Percentiles rank a stretch among this genome's conserved stretches.
Conservation (phyloP, 1,140 invertebrate genomes). For the Neodiprion lecontei region DNA sequence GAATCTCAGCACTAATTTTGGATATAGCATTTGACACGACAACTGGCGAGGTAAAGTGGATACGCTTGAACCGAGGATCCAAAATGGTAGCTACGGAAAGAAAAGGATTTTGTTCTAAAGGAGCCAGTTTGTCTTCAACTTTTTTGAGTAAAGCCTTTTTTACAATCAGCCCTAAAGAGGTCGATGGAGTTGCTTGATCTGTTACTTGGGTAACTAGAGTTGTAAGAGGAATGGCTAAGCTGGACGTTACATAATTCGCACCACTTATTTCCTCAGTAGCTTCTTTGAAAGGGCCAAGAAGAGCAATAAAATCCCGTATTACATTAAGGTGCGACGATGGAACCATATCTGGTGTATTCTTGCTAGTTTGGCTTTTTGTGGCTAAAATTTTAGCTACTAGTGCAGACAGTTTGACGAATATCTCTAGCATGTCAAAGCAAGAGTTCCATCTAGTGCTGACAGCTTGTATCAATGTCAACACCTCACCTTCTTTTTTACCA, state of each 20-base stretch:
- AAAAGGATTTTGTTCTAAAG: conserved; percentile 36
- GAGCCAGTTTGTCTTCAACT: conserved; percentile 42
- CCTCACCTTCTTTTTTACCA: conserved; percentile 28
- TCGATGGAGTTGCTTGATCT: conserved; percentile 31
- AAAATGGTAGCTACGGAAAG: conserved; percentile 45
- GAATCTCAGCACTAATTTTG: conserved; percentile 30
- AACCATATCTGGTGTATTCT: conserved; percentile 46
- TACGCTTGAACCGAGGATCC: conserved; percentile 50
- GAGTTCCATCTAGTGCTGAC: conserved; percentile 50
- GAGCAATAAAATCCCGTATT: conserved; percentile 37
- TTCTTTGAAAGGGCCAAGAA: conserved; percentile 48
- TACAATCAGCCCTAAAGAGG: conserved; percentile 31
- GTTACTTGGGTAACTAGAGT: conserved; percentile 47
- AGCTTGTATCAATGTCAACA: conserved; percentile 38
- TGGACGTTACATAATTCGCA: conserved; percentile 54
- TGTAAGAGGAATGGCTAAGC: conserved; percentile 53
- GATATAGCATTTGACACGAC: conserved; percentile 35
- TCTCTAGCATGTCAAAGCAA: conserved; percentile 41
- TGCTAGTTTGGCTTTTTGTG: conserved; percentile 44
- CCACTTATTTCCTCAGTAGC: conserved; percentile 54
- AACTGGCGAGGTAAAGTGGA: conserved; percentile 41
- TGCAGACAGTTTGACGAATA: conserved; percentile 25
- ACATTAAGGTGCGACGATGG: conserved; percentile 40
- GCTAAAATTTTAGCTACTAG: conserved; percentile 32
- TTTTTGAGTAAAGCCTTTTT: conserved; percentile 30